Conservation (phyloP, 2,113 vertebrate genomes). For the Marmota flaviventris region DNA sequence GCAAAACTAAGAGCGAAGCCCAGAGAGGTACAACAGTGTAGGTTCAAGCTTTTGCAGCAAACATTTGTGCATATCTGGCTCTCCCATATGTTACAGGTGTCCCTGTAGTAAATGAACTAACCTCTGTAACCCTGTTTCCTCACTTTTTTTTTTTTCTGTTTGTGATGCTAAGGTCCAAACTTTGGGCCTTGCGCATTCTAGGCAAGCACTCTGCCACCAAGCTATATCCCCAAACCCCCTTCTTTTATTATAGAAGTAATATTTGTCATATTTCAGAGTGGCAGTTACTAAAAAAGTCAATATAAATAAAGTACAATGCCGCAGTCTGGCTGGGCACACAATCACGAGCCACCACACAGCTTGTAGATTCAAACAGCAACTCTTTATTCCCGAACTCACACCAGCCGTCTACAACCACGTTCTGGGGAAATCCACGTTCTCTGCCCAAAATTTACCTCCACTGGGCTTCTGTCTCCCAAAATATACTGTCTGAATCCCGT, state of each 20-base stretch:
- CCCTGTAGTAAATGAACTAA: not conserved
- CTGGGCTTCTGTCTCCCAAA: too few species aligned
- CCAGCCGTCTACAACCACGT: too few species aligned
- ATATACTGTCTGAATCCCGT: too few species aligned
- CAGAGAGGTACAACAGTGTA: not conserved
- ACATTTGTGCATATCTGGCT: fast-evolving
- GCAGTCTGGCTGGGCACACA: too few species aligned
- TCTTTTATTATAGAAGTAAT: not conserved
- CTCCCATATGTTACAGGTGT: not conserved
- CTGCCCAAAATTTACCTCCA: too few species aligned
- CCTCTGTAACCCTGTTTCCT: not conserved
- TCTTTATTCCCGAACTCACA: too few species aligned
- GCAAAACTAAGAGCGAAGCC: not conserved
- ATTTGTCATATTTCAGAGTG: not conserved
- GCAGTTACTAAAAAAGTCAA: not conserved
- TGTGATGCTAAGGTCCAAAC: too few species aligned
- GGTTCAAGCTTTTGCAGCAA: not conserved
- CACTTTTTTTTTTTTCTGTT: not conserved
- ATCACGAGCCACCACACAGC: too few species aligned
- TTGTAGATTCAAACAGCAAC: too few species aligned
- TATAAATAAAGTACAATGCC: not conserved
- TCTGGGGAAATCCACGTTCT: too few species aligned
- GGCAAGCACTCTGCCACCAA: not conserved
- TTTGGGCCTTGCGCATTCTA: not conserved
- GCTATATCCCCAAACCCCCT: not conserved